A percentile compares a stretch with the other conserved stretches of the same genome.
Evolutionary conservation across 2,888 invertebrate genomes (phyloP).

Genomic region (Andrena camellia): DNA sequence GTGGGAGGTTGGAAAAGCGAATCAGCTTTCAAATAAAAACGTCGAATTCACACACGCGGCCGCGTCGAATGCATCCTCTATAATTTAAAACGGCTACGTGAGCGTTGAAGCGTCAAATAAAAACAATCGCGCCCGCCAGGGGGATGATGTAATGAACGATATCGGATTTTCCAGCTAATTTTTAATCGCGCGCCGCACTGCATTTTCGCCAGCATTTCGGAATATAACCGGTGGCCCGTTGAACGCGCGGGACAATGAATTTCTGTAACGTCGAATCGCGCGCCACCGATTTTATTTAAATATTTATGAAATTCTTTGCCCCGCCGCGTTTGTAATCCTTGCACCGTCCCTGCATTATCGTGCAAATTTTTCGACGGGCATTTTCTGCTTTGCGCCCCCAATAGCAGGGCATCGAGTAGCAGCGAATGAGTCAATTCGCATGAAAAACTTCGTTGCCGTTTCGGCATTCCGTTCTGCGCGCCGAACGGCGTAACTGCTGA

Average conservation of each 20-base stretch:
- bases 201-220: conserved; percentile 46
- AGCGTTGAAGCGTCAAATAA: conserved; percentile 71
- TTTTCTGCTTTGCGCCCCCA: conserved; percentile 11
- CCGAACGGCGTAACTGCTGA: background rate
- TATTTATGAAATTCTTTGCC: conserved; percentile 60
- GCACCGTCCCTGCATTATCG: conserved; percentile 40
- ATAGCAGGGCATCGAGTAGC: conserved; percentile 3
- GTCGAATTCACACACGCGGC: conserved; percentile 69
- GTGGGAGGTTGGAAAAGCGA: conserved; percentile 60
- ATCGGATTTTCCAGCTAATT: conserved; percentile 71
- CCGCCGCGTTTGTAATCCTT: conserved; percentile 30
- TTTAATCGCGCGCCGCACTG: conserved; percentile 64
- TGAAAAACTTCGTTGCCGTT: background rate
- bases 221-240: conserved; percentile 38
- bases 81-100: conserved; percentile 69
- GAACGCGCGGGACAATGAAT: conserved; percentile 43
- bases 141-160: conserved; percentile 72
- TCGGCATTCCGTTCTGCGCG: background rate
- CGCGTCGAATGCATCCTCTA: conserved; percentile 67
- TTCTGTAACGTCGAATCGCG: conserved; percentile 11
- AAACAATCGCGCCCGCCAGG: conserved; percentile 56
- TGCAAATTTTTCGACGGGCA: conserved; percentile 50
- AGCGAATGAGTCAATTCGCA: conserved; percentile 15
- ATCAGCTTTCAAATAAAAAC: conserved; percentile 73
- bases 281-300: conserved; percentile 39